phyloP scores from a whole-genome alignment of 2,113 vertebrate species.

The Girardinichthys multiradiatus region DNA sequence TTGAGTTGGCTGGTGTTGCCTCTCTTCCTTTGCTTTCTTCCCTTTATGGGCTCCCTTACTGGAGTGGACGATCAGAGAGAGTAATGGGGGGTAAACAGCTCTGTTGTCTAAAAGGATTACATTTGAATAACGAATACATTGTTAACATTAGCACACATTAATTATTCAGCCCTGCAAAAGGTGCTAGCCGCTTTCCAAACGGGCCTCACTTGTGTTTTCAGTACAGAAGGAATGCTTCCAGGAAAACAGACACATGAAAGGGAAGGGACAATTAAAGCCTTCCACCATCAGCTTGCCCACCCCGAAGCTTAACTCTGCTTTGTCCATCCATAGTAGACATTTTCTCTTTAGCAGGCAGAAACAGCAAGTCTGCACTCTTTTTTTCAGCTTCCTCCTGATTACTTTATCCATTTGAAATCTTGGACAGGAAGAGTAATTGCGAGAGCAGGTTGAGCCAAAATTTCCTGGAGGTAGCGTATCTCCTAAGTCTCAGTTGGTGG shows the following conservation, averaged over 20 bases:
- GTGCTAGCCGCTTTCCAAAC: slow-evolving; percentile 63
- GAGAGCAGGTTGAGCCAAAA: slow-evolving; percentile 55
- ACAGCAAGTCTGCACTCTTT: slow-evolving; percentile 32
- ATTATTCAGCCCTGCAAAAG: slow-evolving; percentile 70
- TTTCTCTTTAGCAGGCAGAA: slow-evolving; percentile 40
- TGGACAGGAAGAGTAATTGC: slow-evolving; percentile 65
- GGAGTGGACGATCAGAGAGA: slow-evolving; percentile 75
- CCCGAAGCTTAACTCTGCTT: slow-evolving; percentile 31
- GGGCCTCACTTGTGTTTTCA: slow-evolving; percentile 56
- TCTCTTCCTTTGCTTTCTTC: slow-evolving; percentile 67
- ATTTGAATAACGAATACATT: slow-evolving; percentile 78
- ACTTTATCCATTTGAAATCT: slow-evolving; percentile 69
- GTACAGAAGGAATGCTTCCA: slow-evolving; percentile 70
- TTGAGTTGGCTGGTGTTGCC: slow-evolving; percentile 68
- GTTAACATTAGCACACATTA: slow-evolving; percentile 75
- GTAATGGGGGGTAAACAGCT: slow-evolving; percentile 75
- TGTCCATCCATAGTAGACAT: slow-evolving; percentile 13
- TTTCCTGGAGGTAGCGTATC: slow-evolving; percentile 74
- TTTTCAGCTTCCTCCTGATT: slow-evolving; percentile 61
- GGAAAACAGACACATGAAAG: slow-evolving; percentile 66
- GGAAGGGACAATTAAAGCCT: slow-evolving; percentile 52
- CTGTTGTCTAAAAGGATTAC: slow-evolving; percentile 80
- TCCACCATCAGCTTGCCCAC: slow-evolving; percentile 42
- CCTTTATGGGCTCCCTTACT: slow-evolving; percentile 57
- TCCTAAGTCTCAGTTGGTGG: slow-evolving; percentile 74